Conservation (phyloP, 1,140 invertebrate species). For the Brachionus asplanchnoidis region DNA sequence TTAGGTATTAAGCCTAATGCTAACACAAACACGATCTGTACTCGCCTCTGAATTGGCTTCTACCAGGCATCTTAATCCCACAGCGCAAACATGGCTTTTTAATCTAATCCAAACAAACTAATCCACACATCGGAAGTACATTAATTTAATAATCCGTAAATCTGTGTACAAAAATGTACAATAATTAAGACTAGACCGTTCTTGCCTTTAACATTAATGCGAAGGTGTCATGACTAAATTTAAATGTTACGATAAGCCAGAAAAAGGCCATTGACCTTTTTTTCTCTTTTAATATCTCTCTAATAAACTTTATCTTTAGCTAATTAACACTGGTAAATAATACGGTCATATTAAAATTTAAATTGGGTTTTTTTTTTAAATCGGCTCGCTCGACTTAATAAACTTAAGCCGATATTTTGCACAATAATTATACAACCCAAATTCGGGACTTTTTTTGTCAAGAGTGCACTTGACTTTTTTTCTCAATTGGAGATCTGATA, state of each 20-base stretch:
- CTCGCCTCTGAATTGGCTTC: background rate
- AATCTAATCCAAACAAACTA: background rate
- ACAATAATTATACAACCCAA: background rate
- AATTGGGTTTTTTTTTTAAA: background rate
- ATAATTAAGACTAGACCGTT: slow-evolving; percentile 5
- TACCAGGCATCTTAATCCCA: background rate
- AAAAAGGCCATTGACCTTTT: background rate
- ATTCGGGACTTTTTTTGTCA: background rate
- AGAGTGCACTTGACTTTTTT: background rate
- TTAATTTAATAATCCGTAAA: slow-evolving; percentile 25
- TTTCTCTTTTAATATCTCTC: background rate
- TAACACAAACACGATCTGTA: background rate
- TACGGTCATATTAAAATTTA: background rate
- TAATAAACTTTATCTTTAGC: background rate
- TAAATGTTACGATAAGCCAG: background rate
- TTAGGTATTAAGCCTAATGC: background rate
- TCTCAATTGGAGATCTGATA: slow-evolving; percentile 1
- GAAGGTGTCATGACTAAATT: slow-evolving; percentile 33
- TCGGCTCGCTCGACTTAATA: background rate
- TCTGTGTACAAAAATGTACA: background rate
- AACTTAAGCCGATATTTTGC: background rate
- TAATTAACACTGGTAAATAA: slow-evolving; percentile 4
- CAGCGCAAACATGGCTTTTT: slow-evolving; percentile 20
- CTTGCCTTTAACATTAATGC: background rate
- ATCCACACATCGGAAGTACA: background rate